Base-by-base conservation (phyloP, 2,888 invertebrate genomes). In the Subacronicta megacephala region DNA sequence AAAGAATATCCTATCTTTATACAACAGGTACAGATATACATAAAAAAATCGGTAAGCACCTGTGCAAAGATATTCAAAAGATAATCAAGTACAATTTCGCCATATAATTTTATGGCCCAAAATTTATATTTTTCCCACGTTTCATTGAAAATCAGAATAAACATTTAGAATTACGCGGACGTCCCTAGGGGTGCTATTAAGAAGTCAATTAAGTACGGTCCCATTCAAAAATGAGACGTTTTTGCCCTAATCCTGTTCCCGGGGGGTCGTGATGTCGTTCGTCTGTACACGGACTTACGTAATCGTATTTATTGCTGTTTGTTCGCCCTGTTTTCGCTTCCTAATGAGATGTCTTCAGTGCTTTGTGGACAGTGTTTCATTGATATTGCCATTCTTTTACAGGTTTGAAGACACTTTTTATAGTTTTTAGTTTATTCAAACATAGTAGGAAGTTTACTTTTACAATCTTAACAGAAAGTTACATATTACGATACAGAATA, bases 171-270 rank as follows among this genome's bases (percentile, higher is more conserved):
- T 66, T 69, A 29, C 45, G 26, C 40, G 56, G 54, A 46, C 59
- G 55, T 54, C 70, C 44, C 38, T 7, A 18, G 60, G 52, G 53
- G 59, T 31, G 44, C 64, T 75, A 76, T 76, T 77, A 74, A 74
- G 60, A 66, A 63, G 70, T 60, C 76, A 81, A 81, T 81, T 81
- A 78, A 71, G 69, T 58, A 66, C 52, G 59, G 50, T 62, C 49
- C 55, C 49, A 40, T 68, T 64, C 44, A 56, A 67, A 62, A 69
- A 72, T 78, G 52, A 65, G 67, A 62, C 52, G 62, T 53, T 60
- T 67, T 50, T 51, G 58, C 33, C 17, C 47, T 62, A 45, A 57
- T 59, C 29, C 15, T 12, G 15, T 38, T 31, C 57, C 31, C 12
- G 10, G 42, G 42, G 52, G 29, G 43, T 35, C 33, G n/a, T 20